phyloP scores from a whole-genome alignment of 92 coral and sea anemone genomes.

The Epizoanthus fatuus region DNA sequence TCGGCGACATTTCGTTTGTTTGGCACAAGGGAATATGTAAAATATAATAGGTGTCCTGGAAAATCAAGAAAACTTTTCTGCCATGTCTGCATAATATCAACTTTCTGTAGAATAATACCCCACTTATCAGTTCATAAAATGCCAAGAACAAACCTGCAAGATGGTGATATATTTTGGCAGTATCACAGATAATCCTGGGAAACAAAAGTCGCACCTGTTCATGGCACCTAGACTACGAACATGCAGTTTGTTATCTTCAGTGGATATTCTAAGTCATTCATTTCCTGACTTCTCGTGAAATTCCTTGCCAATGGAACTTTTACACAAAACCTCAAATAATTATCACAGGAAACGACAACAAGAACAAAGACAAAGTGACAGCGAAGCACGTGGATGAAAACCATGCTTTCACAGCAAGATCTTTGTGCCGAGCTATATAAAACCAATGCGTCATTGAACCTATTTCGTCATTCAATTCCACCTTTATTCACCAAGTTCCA shows the following conservation, averaged over 20 bases:
- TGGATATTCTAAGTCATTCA: background rate
- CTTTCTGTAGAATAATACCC: background rate
- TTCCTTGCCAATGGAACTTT: background rate
- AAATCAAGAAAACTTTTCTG: background rate
- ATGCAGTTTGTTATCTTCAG: too few relatives aligned
- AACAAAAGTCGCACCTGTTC: too few relatives aligned
- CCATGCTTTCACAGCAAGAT: constrained; percentile 31
- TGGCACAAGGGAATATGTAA: too few relatives aligned
- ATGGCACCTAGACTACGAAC: too few relatives aligned
- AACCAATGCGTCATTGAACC: constrained; percentile 2
- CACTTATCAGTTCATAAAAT: constrained; percentile 8
- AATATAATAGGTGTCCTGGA: background rate
- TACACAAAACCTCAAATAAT: constrained; percentile 33
- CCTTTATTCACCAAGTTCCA: background rate
- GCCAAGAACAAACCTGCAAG: background rate
- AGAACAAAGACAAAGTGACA: constrained; percentile 27
- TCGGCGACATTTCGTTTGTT: too few relatives aligned
- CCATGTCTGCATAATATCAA: constrained; percentile 5
- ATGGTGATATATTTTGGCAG: background rate
- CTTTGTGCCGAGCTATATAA: background rate
- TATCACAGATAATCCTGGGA: background rate
- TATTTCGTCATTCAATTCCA: background rate
- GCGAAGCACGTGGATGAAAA: constrained; percentile 31
- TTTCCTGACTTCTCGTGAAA: constrained; percentile 15
- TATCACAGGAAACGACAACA: constrained; percentile 25